Percentiles rank a stretch among this genome's conserved stretches.
These are phyloP conservation scores for Ptyas mucosa DNA, from an alignment of 2,113 vertebrate genomes.

Conservation along the genomic window DNA sequence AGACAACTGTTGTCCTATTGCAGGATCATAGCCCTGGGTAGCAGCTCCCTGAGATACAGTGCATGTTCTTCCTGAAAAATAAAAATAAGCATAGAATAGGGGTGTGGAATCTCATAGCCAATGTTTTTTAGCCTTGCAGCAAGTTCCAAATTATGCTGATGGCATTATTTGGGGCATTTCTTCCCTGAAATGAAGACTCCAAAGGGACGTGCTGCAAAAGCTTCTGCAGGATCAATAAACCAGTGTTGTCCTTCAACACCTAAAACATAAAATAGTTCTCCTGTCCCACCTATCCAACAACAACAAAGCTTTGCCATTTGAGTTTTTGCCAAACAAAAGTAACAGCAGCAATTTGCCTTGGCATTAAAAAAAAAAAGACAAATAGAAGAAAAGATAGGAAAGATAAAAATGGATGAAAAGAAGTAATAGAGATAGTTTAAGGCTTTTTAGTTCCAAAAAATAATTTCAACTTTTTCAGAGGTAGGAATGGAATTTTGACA, in stretches of 20 bases:
- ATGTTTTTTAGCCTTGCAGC: background rate
- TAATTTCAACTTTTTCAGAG: slow-evolving; percentile 14
- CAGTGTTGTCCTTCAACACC: background rate
- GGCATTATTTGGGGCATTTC: background rate
- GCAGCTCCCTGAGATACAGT: background rate
- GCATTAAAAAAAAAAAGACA: background rate
- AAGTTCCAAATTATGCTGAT: background rate
- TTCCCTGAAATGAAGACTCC: background rate
- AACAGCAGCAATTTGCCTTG: background rate
- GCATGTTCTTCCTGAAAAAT: slow-evolving; percentile 1
- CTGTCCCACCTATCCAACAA: background rate
- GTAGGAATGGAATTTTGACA: slow-evolving; percentile 44
- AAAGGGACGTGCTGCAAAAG: background rate
- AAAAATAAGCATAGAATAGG: background rate
- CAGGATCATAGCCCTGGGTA: background rate
- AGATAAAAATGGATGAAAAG: slow-evolving; percentile 16
- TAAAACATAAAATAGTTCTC: background rate
- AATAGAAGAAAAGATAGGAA: background rate
- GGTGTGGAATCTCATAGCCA: background rate
- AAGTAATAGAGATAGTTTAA: slow-evolving; percentile 21
- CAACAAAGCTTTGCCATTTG: background rate
- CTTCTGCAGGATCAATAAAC: background rate
- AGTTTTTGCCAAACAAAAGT: background rate
- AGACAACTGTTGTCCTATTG: background rate
- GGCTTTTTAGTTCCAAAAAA: background rate